These are phyloP conservation scores for Sisor rabdophorus DNA, from an alignment of 2,113 vertebrate species.

Conservation along the genomic window DNA sequence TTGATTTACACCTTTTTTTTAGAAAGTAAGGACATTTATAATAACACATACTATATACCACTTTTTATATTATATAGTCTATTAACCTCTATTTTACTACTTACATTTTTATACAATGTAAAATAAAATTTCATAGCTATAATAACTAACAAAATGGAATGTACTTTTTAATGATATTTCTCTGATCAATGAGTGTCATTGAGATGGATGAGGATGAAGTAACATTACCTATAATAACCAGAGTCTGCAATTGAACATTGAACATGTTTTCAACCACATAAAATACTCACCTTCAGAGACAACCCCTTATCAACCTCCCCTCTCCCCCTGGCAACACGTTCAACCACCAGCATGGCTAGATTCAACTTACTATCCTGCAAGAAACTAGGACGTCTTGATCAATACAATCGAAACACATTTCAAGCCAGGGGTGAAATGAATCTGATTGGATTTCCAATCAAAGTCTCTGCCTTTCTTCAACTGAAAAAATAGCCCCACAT, in stretches of 20 bases:
- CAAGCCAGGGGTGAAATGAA: background rate
- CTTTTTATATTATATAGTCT: no score
- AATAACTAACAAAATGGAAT: background rate
- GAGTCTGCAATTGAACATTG: background rate
- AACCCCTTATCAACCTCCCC: background rate
- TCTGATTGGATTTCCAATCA: background rate
- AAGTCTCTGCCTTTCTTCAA: background rate
- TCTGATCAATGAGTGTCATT: background rate
- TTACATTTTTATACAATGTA: background rate
- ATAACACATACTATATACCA: no score
- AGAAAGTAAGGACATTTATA: background rate
- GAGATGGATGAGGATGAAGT: background rate
- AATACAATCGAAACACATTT: background rate
- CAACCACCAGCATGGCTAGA: background rate
- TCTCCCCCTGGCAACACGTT: background rate
- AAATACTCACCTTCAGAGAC: background rate
- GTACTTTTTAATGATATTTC: background rate
- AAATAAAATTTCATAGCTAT: background rate
- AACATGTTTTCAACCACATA: background rate
- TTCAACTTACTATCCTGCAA: background rate
- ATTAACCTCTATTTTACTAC: background rate
- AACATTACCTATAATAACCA: background rate
- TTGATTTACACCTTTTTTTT: background rate
- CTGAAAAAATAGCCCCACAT: background rate
- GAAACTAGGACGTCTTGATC: background rate